phyloP scores from a whole-genome alignment of 2,113 vertebrate genomes.

The Chunga burmeisteri region DNA sequence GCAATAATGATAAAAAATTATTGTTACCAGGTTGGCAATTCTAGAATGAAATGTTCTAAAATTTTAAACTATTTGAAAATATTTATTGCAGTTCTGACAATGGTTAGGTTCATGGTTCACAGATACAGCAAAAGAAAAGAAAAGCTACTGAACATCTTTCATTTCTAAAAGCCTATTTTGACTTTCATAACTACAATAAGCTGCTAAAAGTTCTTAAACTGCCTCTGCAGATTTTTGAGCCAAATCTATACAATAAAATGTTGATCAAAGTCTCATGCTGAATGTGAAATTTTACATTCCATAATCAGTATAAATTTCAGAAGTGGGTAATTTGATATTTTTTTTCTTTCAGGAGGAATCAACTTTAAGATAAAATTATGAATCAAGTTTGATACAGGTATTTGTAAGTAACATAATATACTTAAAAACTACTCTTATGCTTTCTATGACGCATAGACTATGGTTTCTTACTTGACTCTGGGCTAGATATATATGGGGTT shows the following conservation, averaged over 20 bases:
- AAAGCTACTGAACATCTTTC: conserved; percentile 13
- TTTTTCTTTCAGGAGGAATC: background rate
- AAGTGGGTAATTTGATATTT: background rate
- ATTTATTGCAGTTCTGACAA: conserved; percentile 40
- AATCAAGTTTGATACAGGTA: background rate
- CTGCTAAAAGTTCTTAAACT: conserved; percentile 18
- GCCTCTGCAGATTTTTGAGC: conserved; percentile 8
- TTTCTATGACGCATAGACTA: background rate
- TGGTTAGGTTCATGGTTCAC: background rate
- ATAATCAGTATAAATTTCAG: background rate
- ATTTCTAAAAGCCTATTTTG: conserved; percentile 30
- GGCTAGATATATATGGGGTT: background rate
- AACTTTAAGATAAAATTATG: background rate
- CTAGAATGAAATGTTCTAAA: background rate
- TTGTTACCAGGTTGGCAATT: conserved; percentile 30
- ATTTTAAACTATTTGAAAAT: conserved; percentile 22
- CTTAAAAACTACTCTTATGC: background rate
- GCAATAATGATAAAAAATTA: conserved; percentile 17
- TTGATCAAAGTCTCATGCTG: background rate
- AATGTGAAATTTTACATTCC: background rate
- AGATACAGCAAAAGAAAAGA: background rate
- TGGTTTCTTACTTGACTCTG: background rate
- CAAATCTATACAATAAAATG: background rate
- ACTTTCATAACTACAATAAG: conserved; percentile 5
- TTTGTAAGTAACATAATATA: background rate